These are phyloP conservation scores for Podarcis muralis DNA, from an alignment of 2,113 vertebrate genomes.

Conservation along the genomic window DNA sequence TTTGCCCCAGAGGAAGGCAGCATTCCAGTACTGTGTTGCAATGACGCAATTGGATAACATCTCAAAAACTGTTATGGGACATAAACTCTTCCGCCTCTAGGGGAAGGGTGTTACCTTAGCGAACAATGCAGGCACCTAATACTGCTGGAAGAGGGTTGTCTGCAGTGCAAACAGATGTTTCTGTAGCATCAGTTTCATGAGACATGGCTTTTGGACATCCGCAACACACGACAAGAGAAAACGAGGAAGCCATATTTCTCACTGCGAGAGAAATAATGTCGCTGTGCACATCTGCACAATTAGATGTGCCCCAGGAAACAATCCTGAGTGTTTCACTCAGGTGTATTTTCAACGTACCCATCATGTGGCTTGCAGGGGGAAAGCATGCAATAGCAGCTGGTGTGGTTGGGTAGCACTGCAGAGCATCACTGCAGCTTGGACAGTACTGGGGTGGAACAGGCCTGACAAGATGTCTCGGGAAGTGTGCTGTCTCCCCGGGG, in stretches of 20 bases:
- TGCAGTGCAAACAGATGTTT: constrained; percentile 5
- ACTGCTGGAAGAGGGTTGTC: not conserved
- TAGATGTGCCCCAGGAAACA: not conserved
- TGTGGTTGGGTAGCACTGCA: too few species aligned
- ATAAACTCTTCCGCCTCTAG: not conserved
- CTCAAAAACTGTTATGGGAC: not conserved
- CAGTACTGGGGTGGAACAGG: too few species aligned
- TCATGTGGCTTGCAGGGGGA: not conserved
- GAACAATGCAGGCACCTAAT: constrained; percentile 5
- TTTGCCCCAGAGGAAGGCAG: not conserved
- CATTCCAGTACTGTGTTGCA: not conserved
- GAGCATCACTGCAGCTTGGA: too few species aligned
- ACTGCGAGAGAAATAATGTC: not conserved
- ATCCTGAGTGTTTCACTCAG: not conserved
- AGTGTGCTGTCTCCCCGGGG: too few species aligned
- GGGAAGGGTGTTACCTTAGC: not conserved
- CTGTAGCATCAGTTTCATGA: not conserved
- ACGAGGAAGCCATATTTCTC: not conserved
- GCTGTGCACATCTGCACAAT: not conserved
- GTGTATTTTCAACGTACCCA: not conserved
- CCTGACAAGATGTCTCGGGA: too few species aligned
- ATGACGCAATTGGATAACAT: not conserved
- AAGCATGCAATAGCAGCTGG: too few species aligned
- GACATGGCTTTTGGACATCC: not conserved
- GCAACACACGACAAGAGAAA: constrained; percentile 7